Percentiles rank a stretch among this genome's conserved stretches.
Conservation (phyloP, 1,140 invertebrate species). For the Littorina saxatilis region DNA sequence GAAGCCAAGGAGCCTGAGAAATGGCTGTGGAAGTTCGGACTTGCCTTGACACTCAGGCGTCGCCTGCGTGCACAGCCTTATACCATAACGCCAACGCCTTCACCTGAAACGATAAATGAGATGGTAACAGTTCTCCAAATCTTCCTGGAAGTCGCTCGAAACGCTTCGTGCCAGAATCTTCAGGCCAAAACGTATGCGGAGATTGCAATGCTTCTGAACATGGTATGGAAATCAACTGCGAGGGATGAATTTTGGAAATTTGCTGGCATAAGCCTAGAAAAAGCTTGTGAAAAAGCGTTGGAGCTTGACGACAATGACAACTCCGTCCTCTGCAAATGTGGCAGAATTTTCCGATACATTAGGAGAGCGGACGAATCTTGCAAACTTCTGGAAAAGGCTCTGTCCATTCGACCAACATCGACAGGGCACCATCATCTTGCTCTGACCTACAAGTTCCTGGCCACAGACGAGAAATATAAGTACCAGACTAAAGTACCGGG, state of each 20-base stretch:
- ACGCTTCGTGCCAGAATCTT: not conserved
- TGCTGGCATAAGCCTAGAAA: not conserved
- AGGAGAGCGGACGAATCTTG: not conserved
- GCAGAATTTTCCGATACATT: not conserved
- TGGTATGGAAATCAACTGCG: not conserved
- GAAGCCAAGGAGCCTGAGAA: constrained; percentile 9
- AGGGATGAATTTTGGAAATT: not conserved
- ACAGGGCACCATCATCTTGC: constrained; percentile 27
- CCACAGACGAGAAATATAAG: not conserved
- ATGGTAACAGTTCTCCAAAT: not conserved
- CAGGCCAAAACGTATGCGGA: constrained; percentile 24
- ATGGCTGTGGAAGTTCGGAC: constrained; percentile 23
- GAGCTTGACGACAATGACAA: not conserved
- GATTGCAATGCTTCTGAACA: not conserved
- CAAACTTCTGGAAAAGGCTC: constrained; percentile 28
- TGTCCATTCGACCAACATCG: constrained; percentile 10
- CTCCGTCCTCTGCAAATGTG: constrained; percentile 27
- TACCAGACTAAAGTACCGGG: not conserved
- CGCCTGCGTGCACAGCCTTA: not conserved
- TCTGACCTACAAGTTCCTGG: constrained; percentile 15
- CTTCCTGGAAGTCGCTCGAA: not conserved
- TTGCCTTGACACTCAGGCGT: constrained; percentile 10
- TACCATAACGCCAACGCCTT: not conserved
- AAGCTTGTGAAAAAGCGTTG: constrained; percentile 17
- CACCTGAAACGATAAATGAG: not conserved